Conservation (phyloP, 2,888 invertebrate genomes). For the Andrena praecox region DNA sequence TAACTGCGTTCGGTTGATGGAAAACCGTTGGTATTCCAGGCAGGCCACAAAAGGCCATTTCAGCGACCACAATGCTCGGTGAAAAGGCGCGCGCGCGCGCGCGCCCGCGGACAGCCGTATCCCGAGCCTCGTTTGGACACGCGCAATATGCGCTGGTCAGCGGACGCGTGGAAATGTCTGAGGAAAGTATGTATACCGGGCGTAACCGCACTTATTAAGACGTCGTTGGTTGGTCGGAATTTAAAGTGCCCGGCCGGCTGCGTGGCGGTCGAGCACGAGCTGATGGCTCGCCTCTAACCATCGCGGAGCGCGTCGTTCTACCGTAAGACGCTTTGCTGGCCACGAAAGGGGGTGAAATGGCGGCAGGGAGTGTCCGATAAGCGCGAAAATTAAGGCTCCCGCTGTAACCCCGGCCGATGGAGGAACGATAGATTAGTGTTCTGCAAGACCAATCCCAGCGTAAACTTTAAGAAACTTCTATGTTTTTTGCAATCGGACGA, state of each 20-base stretch:
- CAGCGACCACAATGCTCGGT: conserved; percentile 81
- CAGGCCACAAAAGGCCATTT: conserved; percentile 82
- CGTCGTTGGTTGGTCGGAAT: conserved; percentile 80
- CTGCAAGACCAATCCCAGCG: no score
- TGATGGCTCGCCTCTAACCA: conserved; percentile 50
- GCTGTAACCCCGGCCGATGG: conserved; percentile 24
- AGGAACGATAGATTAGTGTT: neutral
- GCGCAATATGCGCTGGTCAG: conserved; percentile 75
- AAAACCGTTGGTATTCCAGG: conserved; percentile 73
- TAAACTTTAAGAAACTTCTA: no score
- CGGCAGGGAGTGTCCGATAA: conserved; percentile 10
- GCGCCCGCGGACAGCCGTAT: conserved; percentile 60
- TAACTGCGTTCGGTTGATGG: conserved; percentile 77
- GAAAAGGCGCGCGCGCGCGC: conserved; percentile 72
- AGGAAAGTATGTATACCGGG: conserved; percentile 71
- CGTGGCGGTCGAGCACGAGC: conserved; percentile 69
- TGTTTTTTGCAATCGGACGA: no score
- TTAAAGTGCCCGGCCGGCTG: conserved; percentile 71
- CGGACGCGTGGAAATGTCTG: conserved; percentile 56
- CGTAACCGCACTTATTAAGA: conserved; percentile 84
- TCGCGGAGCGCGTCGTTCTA: conserved; percentile 24
- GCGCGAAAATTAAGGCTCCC: conserved; percentile 35
- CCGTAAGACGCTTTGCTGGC: conserved; percentile 28
- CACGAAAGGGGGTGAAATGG: conserved; percentile 14
- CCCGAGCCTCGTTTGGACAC: conserved; percentile 64